Evolutionary conservation across 2,888 invertebrate species (phyloP), one percentile per base, ranked within the genome.

Genomic region (Ormyrus labotus): DNA sequence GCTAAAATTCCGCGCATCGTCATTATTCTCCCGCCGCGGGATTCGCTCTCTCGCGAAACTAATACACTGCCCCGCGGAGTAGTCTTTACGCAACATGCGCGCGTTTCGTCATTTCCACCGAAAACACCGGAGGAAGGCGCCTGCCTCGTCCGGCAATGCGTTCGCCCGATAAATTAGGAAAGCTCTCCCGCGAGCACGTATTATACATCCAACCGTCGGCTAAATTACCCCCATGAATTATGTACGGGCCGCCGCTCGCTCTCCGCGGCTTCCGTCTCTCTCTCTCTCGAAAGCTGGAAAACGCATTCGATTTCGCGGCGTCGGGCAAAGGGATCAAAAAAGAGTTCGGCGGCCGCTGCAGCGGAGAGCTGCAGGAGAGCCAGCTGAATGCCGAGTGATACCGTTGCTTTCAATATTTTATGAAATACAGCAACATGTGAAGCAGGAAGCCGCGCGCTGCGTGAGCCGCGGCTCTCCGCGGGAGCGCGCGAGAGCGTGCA

Each of bases 351-450:
- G 11, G 47, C 60, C 53, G 6, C 51, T 9, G 53, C 19, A 19
- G 19, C 19, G 19, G 13, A 13, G 13, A 13, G 19, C 19, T 19
- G 19, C 19, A 19, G 19, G 19, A 19, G 19, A 19, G 11, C 67
- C 67, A 57, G 75, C 64, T 71, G 76, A 77, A 77, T 77, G 64
- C 73, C 73, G 45, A 63, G 69, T 73, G 79, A 70, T 80, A 80
- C 79, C 79, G 79, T 76, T 81, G 76, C 80, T 81, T 76, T 78
- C 81, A 63, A 81, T 81, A 81, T 81, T 81, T 81, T 81, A 81
- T 81, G 81, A 81, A 81, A 81, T 78, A 69, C 51, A 71, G 1
- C 70, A 78, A 78, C 77, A 81, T 78, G 78, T 78, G 78, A 78
- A 81, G 81, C 81, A 78, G 81, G 81, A 81, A 81, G 81, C 81